These are phyloP conservation scores for Stegodyphus dumicola DNA, from an alignment of 1,140 invertebrate species.

Conservation along the genomic window DNA sequence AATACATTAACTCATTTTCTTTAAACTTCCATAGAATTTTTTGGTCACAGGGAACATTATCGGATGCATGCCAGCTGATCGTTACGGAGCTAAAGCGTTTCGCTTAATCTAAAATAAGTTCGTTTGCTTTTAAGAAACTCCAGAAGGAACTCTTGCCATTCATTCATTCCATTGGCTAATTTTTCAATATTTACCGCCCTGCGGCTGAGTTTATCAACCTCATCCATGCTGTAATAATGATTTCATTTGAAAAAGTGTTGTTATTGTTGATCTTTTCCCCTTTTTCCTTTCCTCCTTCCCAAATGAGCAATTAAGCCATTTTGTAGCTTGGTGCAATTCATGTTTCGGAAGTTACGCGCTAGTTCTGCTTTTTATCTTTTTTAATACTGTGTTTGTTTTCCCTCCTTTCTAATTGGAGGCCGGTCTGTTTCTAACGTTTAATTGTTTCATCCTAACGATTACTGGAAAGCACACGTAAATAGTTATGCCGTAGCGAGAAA, in stretches of 20 bases:
- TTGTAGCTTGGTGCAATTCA: neutral
- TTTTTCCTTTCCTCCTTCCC: neutral
- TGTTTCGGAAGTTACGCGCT: neutral
- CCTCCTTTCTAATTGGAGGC: conserved; percentile 10
- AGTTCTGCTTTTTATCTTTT: neutral
- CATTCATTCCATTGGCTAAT: too few species aligned
- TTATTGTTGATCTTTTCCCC: too few species aligned
- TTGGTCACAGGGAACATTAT: too few species aligned
- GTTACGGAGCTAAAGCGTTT: too few species aligned
- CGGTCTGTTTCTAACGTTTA: conserved; percentile 16
- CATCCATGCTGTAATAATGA: neutral
- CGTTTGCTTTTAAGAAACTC: too few species aligned
- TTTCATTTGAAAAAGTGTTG: conserved; percentile 13
- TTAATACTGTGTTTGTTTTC: neutral
- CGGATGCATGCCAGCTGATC: too few species aligned
- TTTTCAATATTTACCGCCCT: too few species aligned
- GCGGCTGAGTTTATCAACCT: conserved; percentile 15
- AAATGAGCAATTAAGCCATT: conserved; percentile 18
- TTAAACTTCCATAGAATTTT: too few species aligned
- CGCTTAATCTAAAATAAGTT: too few species aligned
- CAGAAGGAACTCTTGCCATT: too few species aligned
- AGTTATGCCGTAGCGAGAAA: neutral
- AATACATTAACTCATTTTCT: too few species aligned
- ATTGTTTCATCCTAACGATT: conserved; percentile 6
- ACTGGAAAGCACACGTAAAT: neutral